Evolutionary conservation across 2,797 vertebrate genomes (phyloP).

Genomic region (Sebastes umbrosus): DNA sequence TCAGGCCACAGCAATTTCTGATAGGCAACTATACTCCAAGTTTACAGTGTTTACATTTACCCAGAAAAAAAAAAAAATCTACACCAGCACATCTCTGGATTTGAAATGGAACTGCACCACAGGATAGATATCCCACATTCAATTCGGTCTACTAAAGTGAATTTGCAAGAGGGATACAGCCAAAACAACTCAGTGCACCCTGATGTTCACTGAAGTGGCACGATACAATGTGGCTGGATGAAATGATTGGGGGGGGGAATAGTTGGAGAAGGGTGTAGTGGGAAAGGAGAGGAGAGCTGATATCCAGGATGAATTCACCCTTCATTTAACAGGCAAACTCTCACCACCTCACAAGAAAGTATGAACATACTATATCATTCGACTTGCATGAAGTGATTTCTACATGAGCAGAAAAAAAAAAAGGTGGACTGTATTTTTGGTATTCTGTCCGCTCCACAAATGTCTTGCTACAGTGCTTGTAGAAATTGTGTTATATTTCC

Average conservation of each 20-base stretch:
- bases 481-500: constrained; percentile 80
- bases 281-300: constrained; percentile 34
- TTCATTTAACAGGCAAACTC: constrained; percentile 76
- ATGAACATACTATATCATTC: constrained; percentile 67
- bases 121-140: constrained; percentile 53
- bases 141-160: constrained; percentile 62
- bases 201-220: constrained; percentile 66
- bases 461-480: constrained; percentile 74
- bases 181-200: constrained; percentile 58
- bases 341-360: constrained; percentile 60
- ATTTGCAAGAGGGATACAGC: constrained; percentile 60
- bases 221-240: constrained; percentile 55
- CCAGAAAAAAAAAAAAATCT: not conserved
- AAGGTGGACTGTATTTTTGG: constrained; percentile 47
- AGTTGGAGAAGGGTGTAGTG: constrained; percentile 3
- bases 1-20: not conserved
- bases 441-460: constrained; percentile 66
- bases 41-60: constrained; percentile 20
- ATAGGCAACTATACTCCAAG: not conserved
- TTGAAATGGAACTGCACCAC: constrained; percentile 45
- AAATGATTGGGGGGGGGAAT: constrained; percentile 26
- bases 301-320: constrained; percentile 63
- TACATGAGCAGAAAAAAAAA: constrained; percentile 54
- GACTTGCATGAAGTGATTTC: constrained; percentile 73
- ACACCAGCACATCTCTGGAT: constrained; percentile 15